Evolutionary conservation across 2,113 vertebrate species (phyloP), one percentile per base, ranked within the genome.

Genomic region (Aptenodytes forsteri): DNA sequence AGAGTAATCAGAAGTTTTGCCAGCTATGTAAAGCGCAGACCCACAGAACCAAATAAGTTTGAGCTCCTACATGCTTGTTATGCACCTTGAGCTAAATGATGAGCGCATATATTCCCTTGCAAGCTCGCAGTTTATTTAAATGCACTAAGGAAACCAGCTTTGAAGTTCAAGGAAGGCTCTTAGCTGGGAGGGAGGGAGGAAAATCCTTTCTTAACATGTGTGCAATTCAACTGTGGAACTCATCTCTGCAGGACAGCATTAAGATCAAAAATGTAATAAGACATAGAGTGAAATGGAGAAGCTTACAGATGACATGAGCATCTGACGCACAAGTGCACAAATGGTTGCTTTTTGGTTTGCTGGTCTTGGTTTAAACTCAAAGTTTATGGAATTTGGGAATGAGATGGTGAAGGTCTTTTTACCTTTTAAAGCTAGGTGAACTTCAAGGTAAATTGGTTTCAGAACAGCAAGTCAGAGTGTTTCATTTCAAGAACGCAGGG

Each of bases 261-360:
- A 62, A 55, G 89, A 42, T 38, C 11, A 3, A 59, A 81, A 64
- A 23, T 25, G 5, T 11, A 21, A 1, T 25, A 30, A 69, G 40
- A 25, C 44, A 29, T 3, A 12, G 58, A 93, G 22, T n/a, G 29
- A 84, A 77, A 61, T 32, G 42, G 36, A 85, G 76, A 85, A 65
- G 16, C 26, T 88, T 83, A 50, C 50, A 70, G 34, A 34, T 69
- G 34, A 56, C 26, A 27, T 52, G 34, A 6, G 4, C 34, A 44
- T 50, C 76, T 49, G 27, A 16, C 0, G 2, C 26, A 49, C 19
- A 21, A 32, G 13, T 17, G 30, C 30, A 13, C 0, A 3, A 59
- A 38, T n/a, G 15, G 27, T 21, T 72, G 30, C 6, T 78, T 90
- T 47, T 58, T 25, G 6, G 18, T 50, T 70, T 80, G 20, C 29